A percentile compares a stretch with the other conserved stretches of the same genome.
These are phyloP conservation scores for Grantiella picta DNA, from an alignment of 2,113 vertebrate genomes.

Conservation along the genomic window DNA sequence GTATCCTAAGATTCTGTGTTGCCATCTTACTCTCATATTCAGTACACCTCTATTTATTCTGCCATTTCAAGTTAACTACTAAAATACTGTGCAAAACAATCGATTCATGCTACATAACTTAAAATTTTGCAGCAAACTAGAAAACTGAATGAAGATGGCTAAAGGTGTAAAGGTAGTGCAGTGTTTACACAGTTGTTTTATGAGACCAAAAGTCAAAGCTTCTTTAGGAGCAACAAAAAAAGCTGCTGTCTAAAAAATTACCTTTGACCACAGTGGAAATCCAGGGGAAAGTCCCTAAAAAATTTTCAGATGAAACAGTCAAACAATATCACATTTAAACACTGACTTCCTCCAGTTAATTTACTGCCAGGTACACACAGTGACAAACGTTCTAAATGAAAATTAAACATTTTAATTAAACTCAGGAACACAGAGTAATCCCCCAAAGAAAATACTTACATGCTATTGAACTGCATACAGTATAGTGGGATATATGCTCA, in stretches of 20 bases:
- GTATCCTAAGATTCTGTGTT: neutral
- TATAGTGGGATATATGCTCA: neutral
- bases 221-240: neutral
- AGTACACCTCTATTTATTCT: neutral
- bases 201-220: neutral
- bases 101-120: neutral
- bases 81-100: neutral
- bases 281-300: neutral
- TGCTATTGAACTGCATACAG: neutral
- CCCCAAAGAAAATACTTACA: neutral
- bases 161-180: neutral
- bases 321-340: neutral
- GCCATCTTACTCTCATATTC: neutral
- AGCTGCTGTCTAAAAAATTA: neutral
- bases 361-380: neutral
- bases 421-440: neutral
- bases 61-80: neutral
- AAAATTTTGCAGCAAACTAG: neutral
- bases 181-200: neutral
- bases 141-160: neutral
- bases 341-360: neutral
- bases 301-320: neutral
- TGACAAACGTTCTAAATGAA: neutral
- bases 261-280: neutral
- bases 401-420: too few species aligned